phyloP scores from a whole-genome alignment of 2,888 invertebrate species.

The Anarsia innoxiella region DNA sequence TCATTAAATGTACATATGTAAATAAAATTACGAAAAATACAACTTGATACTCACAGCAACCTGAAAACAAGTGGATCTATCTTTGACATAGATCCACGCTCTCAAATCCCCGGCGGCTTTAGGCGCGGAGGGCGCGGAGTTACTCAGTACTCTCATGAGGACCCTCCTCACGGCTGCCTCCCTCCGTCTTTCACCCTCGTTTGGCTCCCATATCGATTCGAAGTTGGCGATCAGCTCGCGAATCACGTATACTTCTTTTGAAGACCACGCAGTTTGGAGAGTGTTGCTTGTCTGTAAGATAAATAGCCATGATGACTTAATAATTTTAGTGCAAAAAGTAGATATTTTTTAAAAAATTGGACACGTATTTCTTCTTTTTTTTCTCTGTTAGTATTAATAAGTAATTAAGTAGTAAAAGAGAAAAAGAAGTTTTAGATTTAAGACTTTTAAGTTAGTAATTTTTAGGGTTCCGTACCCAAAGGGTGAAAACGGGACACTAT shows the following conservation, averaged over 20 bases:
- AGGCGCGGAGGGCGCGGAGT: slow-evolving; percentile 69
- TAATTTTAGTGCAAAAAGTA: too few species aligned
- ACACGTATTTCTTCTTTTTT: too few species aligned
- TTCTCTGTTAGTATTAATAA: too few species aligned
- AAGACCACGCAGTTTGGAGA: slow-evolving; percentile 76
- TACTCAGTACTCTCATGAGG: slow-evolving; percentile 80
- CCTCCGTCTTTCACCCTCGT: slow-evolving; percentile 81
- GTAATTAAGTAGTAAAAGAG: too few species aligned
- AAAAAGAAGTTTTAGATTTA: too few species aligned
- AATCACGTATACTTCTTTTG: slow-evolving; percentile 83
- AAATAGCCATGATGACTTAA: too few species aligned
- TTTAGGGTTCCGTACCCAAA: too few species aligned
- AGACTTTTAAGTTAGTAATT: too few species aligned
- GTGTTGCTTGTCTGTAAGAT: slow-evolving; percentile 55
- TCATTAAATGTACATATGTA: too few species aligned
- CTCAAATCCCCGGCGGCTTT: slow-evolving; percentile 86
- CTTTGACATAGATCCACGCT: slow-evolving; percentile 85
- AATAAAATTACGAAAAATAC: not conserved
- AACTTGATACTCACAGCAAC: slow-evolving; percentile 73
- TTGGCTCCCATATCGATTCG: slow-evolving; percentile 86
- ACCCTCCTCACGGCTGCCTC: slow-evolving; percentile 84
- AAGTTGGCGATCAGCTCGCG: slow-evolving; percentile 84
- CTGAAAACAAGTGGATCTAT: slow-evolving; percentile 71
- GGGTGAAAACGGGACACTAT: too few species aligned
- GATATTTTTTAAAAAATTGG: too few species aligned